These are phyloP conservation scores for Thalassoma bifasciatum DNA, from an alignment of 2,113 vertebrate genomes.

Conservation along the genomic window DNA sequence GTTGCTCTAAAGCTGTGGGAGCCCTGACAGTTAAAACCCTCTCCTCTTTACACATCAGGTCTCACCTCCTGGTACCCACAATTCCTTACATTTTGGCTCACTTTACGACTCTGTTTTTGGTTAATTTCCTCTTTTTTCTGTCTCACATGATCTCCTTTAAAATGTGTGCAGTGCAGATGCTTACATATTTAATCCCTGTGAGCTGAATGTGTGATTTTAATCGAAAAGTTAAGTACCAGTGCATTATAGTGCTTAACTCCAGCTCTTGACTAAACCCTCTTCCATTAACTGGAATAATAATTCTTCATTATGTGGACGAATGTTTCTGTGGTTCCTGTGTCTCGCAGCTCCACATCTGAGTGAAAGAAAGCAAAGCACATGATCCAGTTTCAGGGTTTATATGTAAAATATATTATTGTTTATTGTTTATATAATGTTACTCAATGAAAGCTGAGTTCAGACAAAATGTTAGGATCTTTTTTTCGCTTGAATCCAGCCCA, in stretches of 20 bases:
- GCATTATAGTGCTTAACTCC: neutral
- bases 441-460: too few relatives aligned
- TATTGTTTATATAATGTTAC: too few relatives aligned
- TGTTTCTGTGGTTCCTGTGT: neutral
- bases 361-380: too few relatives aligned
- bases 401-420: too few relatives aligned
- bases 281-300: neutral
- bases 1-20: constrained; percentile 8
- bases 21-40: constrained; percentile 17
- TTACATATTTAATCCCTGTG: neutral
- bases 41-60: constrained; percentile 13
- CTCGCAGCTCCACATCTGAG: too few relatives aligned
- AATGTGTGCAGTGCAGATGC: neutral
- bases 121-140: neutral
- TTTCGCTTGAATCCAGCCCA: neutral
- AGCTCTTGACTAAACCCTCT: neutral
- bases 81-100: constrained; percentile 6
- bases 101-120: too few relatives aligned
- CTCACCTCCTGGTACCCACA: constrained; percentile 12
- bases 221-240: neutral
- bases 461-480: neutral
- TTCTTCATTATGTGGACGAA: neutral
- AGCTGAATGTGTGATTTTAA: neutral
- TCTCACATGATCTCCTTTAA: neutral
- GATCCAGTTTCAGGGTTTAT: too few relatives aligned